Base-by-base conservation (phyloP, 2,113 vertebrate genomes). In the Microtus montanus region DNA sequence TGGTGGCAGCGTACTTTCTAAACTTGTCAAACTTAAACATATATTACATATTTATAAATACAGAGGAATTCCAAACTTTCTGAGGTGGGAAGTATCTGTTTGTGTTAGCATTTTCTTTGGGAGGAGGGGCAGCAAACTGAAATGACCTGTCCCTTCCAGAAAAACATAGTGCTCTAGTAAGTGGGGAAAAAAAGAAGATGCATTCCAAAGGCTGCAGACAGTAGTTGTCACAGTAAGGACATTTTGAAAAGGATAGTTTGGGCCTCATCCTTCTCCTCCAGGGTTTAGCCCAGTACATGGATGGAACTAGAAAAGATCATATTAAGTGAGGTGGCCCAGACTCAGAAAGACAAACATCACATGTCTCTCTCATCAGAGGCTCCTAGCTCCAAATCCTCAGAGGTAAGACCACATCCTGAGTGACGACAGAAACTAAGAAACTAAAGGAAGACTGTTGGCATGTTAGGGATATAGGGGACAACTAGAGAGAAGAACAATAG, bases 121-220 rank as follows among this genome's bases (percentile, higher is more conserved):
- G 35, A 35, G 17, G 7, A 0, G 2, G 47, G 47, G 15, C 5
- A 0, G 13, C 11, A 47, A 33, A 35, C 47, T 52, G 9, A 91
- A 86, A 49, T n/a, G 86, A 1, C 10, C 33, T 68, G 4, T n/a
- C 11, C 61, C 24, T 85, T 92, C 66, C 79, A 96, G 73, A 93
- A 83, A 93, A 35, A 13, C 20, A 35, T 89, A 41, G 61, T 28
- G 54, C 84, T 89, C 83, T 87, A 73, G 26, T 79, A 52, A 77
- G 33, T 93, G 49, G 73, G 19, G 92, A 90, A 78, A 54, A 54
- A 19, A 19, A 58, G 58, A 58, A 86, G 89, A 82, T 15, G 5
- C 30, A 87, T 77, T 85, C 82, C 80, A 61, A 95, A 95, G 85
- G 75, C 33, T n/a, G 33, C 7, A n/a, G 38, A 66, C 44, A 87